phyloP scores from a whole-genome alignment of 2,888 invertebrate species.

The Drosophila cognata region DNA sequence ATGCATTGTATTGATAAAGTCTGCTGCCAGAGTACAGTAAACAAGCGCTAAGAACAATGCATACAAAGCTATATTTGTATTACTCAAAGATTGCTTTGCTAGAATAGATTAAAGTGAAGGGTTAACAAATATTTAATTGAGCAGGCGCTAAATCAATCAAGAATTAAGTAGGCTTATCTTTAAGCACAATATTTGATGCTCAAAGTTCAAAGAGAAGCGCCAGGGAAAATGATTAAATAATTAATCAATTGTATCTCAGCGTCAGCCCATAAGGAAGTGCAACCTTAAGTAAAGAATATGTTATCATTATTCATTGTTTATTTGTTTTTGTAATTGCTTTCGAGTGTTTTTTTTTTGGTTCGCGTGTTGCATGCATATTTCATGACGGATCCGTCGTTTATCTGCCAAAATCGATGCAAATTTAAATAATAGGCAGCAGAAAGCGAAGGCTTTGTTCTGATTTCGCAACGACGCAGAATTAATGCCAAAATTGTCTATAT shows the following conservation, averaged over 20 bases:
- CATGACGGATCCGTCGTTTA: constrained; percentile 36
- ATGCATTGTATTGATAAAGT: constrained; percentile 34
- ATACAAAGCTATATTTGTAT: not conserved
- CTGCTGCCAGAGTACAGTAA: constrained; percentile 24
- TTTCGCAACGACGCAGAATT: constrained; percentile 21
- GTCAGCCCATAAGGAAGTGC: constrained; percentile 44
- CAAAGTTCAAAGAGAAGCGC: not conserved
- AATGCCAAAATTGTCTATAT: constrained; percentile 32
- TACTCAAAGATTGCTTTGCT: not conserved
- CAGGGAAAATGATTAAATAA: constrained; percentile 9
- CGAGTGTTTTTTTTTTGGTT: constrained; percentile 3
- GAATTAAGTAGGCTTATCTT: constrained; percentile 31
- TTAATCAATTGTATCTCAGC: constrained; percentile 22
- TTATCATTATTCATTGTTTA: constrained; percentile 31
- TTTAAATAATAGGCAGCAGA: constrained; percentile 24
- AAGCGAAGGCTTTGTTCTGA: constrained; percentile 25
- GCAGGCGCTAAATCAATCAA: constrained; percentile 37
- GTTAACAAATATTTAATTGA: constrained; percentile 47
- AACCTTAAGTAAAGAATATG: constrained; percentile 11
- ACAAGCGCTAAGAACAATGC: constrained; percentile 15
- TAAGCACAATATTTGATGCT: not conserved
- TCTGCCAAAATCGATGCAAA: constrained; percentile 22
- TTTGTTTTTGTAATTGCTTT: not conserved
- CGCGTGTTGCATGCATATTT: constrained; percentile 42
- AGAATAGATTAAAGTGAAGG: constrained; percentile 7